Conservation (phyloP, 2,113 vertebrate species). For the Caranx melampygus region DNA sequence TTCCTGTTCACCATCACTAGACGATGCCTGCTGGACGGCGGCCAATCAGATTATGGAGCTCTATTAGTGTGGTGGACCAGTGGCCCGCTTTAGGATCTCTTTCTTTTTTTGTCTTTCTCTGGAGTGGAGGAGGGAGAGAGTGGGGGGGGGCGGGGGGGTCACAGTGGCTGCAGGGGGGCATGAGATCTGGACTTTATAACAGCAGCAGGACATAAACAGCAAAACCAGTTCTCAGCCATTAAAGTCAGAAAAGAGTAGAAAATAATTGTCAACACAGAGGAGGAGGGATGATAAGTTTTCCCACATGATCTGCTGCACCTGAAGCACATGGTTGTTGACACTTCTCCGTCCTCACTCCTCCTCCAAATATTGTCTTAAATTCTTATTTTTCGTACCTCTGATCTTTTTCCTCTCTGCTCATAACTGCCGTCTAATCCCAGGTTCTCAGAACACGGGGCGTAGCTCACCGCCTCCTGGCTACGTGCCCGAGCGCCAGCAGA, state of each 20-base stretch:
- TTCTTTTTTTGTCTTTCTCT: conserved; percentile 33
- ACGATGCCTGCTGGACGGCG: conserved; percentile 84
- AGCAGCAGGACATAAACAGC: conserved; percentile 33
- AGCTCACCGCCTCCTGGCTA: conserved; percentile 97
- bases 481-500: conserved; percentile 94
- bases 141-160: conserved; percentile 18
- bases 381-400: not conserved
- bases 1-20: conserved; percentile 90
- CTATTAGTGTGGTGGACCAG: conserved; percentile 73
- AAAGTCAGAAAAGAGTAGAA: conserved; percentile 10
- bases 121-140: not conserved
- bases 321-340: not conserved
- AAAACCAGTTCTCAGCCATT: conserved; percentile 12
- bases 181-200: conserved; percentile 26
- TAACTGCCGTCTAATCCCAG: conserved; percentile 72
- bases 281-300: not conserved
- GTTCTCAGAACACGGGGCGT: conserved; percentile 93
- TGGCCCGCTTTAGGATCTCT: conserved; percentile 64
- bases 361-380: not conserved
- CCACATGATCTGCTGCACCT: not conserved
- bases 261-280: not conserved
- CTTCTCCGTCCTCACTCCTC: not conserved
- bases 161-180: conserved; percentile 16
- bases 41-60: conserved; percentile 85
- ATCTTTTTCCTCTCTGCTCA: conserved; percentile 16